Evolutionary conservation across 1,140 invertebrate genomes (phyloP).

Genomic region (Ectropis grisescens): DNA sequence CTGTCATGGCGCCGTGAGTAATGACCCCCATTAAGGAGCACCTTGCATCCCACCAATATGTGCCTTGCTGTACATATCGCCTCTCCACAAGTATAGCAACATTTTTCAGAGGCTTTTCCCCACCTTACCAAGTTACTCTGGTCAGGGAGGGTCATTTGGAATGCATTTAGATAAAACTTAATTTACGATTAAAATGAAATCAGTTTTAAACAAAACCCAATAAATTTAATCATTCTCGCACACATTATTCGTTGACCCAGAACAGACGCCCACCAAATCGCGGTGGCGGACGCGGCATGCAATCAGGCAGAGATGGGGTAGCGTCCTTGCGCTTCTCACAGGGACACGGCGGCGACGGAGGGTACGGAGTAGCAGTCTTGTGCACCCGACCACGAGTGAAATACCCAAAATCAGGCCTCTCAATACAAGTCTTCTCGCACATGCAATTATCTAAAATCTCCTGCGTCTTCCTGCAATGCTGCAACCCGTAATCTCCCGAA

Average conservation of each 20-base stretch:
- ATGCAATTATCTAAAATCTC: conserved; percentile 88
- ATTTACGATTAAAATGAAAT: too few relatives aligned
- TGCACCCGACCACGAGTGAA: conserved; percentile 85
- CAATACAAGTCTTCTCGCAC: conserved; percentile 84
- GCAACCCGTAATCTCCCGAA: conserved; percentile 74
- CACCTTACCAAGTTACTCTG: too few relatives aligned
- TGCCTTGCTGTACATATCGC: too few relatives aligned
- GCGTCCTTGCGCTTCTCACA: conserved; percentile 66
- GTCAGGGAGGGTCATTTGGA: too few relatives aligned
- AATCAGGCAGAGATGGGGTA: conserved; percentile 74
- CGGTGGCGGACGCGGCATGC: conserved; percentile 70
- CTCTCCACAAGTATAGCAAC: too few relatives aligned
- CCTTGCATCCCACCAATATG: too few relatives aligned
- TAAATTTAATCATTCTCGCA: too few relatives aligned
- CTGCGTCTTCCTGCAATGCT: conserved; percentile 88
- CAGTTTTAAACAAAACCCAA: too few relatives aligned
- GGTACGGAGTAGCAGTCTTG: conserved; percentile 70
- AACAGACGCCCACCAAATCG: conserved; percentile 72
- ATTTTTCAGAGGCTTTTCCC: too few relatives aligned
- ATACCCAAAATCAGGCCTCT: conserved; percentile 88
- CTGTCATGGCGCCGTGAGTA: too few relatives aligned
- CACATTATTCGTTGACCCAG: conserved; percentile 42
- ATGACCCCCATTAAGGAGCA: too few relatives aligned
- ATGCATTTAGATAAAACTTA: too few relatives aligned
- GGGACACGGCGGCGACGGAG: conserved; percentile 66